Evolutionary conservation across 2,113 vertebrate species (phyloP), one percentile per base, ranked within the genome.

Genomic region (Nesoenas mayeri): DNA sequence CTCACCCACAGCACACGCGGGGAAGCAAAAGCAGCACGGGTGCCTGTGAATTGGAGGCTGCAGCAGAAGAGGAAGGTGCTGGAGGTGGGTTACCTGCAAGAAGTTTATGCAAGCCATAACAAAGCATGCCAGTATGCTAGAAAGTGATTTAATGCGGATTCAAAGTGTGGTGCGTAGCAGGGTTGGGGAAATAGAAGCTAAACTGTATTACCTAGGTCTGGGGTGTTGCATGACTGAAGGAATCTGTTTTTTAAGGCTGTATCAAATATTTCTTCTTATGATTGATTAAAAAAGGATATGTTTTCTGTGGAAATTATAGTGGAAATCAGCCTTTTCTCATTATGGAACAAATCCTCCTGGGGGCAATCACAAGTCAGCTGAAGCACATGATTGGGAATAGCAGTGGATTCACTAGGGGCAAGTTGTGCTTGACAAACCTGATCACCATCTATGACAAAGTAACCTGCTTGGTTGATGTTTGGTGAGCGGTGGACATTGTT

Each of bases 1-100:
- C 31, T 51, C 56, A 25, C 17, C n/a, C 18, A 29, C 40, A 21
- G 32, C 36, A 70, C 15, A 20, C 29, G 3, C 0, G 1, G 26
- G 64, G 24, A 82, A 51, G 19, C 7, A 25, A 54, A 26, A 54
- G 25, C n/a, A 67, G n/a, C 44, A 9, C 0, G 1, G 32, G 13
- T 34, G 32, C 15, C 17, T 21, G 36, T 8, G 11, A 11, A 14
- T 34, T 7, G 22, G 19, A 61, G 54, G 31, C 26, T 69, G 29
- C 31, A 32, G 40, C 26, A 78, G 48, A 75, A 67, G n/a, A 28
- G 18, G 34, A 29, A 25, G 53, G 42, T 31, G 9, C 19, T 47
- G 25, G 16, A 62, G 36, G 15, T 22, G 20, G 3, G 20, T 22
- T 53, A 38, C 32, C 69, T 53, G 25, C 29, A 75, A 51, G 31